Evolutionary conservation across 2,888 invertebrate species (phyloP).

Genomic region (Caenorhabditis sinica): DNA sequence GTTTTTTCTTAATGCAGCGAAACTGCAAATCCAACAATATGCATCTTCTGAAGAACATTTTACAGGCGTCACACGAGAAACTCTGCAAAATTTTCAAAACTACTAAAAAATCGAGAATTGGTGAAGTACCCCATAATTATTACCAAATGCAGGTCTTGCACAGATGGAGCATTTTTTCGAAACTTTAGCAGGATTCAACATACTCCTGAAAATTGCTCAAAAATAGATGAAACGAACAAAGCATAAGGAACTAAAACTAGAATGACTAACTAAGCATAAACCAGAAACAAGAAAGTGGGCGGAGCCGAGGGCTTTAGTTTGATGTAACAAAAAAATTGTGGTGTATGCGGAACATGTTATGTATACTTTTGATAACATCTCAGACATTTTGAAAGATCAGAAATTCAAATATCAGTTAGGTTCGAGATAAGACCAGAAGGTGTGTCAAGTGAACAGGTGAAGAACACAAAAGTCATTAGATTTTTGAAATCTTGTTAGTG

Average conservation of each 20-base stretch:
- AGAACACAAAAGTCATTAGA: too few species aligned
- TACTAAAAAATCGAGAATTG: too few species aligned
- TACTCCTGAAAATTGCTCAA: neutral
- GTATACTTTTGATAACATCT: neutral
- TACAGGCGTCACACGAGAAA: conserved; percentile 36
- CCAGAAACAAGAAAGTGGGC: neutral
- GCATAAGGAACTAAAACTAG: too few species aligned
- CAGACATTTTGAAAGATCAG: too few species aligned
- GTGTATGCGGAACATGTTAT: neutral
- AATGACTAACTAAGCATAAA: neutral
- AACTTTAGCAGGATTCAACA: neutral
- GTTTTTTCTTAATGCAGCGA: neutral
- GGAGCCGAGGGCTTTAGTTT: neutral
- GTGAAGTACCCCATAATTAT: conserved; percentile 23
- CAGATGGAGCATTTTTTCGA: conserved; percentile 13
- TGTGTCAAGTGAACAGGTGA: too few species aligned
- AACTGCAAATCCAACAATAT: conserved; percentile 20
- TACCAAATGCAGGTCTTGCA: conserved; percentile 2
- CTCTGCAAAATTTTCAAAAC: conserved; percentile 2
- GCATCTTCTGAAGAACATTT: conserved; percentile 24
- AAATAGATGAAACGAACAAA: neutral
- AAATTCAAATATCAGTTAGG: too few species aligned
- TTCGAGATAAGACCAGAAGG: too few species aligned
- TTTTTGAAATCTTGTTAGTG: too few species aligned
- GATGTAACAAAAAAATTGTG: neutral